Conservation (phyloP, 2,888 invertebrate species). For the Drosophila dives region DNA sequence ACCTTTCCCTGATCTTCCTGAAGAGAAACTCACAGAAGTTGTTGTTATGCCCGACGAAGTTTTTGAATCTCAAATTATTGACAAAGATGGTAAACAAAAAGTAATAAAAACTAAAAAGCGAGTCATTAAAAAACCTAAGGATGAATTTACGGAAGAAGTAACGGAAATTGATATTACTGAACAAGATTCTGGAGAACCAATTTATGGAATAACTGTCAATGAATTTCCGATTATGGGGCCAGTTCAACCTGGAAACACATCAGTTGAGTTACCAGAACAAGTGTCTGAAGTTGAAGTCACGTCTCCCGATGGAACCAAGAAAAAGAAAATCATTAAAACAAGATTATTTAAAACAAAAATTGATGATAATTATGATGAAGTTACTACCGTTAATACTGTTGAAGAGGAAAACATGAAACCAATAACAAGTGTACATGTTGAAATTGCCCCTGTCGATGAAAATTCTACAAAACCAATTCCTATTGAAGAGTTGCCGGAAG, state of each 20-base stretch:
- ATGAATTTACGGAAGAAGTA: constrained; percentile 84
- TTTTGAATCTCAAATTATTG: constrained; percentile 71
- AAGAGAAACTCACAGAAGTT: constrained; percentile 74
- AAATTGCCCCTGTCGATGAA: constrained; percentile 79
- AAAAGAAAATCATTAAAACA: constrained; percentile 80
- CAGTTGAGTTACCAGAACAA: constrained; percentile 83
- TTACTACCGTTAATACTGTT: constrained; percentile 84
- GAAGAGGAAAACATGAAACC: constrained; percentile 81
- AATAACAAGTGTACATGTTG: constrained; percentile 78
- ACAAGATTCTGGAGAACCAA: constrained; percentile 84
- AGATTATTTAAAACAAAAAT: constrained; percentile 83
- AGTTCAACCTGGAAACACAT: constrained; percentile 40
- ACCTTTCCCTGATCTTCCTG: constrained; percentile 78
- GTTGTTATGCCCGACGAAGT: constrained; percentile 80
- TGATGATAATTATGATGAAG: constrained; percentile 83
- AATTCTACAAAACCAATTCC: constrained; percentile 65
- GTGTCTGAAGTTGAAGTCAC: constrained; percentile 76
- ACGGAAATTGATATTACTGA: constrained; percentile 85
- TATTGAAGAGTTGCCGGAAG: constrained; percentile 82
- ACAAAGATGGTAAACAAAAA: constrained; percentile 75
- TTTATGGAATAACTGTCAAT: constrained; percentile 71
- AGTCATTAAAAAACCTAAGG: constrained; percentile 84
- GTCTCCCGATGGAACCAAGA: constrained; percentile 81
- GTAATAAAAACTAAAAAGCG: constrained; percentile 84
- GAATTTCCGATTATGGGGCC: constrained; percentile 66